Evolutionary conservation across 2,797 vertebrate species (phyloP).

Genomic region (Aplochiton taeniatus): DNA sequence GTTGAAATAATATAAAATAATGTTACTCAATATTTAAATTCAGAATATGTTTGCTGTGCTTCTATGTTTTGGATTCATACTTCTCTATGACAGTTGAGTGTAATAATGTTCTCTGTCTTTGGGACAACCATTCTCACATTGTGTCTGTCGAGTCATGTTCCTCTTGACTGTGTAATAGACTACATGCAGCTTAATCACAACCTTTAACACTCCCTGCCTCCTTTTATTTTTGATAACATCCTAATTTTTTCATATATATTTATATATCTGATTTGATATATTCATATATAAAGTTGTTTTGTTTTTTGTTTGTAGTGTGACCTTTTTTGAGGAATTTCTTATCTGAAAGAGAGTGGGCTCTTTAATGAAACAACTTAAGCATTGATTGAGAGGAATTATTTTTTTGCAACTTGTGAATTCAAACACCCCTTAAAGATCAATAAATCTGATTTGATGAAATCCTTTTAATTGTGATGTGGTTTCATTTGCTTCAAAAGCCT

Average conservation of each 20-base stretch:
- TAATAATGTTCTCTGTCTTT: slow-evolving; percentile 40
- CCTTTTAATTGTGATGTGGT: slow-evolving; percentile 49
- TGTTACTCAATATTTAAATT: slow-evolving; percentile 7
- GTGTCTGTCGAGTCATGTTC: slow-evolving; percentile 37
- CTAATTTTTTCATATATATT: slow-evolving; percentile 63
- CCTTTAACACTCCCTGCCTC: slow-evolving; percentile 70
- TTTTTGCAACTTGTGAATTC: slow-evolving; percentile 75
- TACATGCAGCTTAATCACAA: slow-evolving; percentile 63
- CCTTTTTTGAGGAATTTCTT: slow-evolving; percentile 53
- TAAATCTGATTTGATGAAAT: slow-evolving; percentile 79
- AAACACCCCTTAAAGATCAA: slow-evolving; percentile 74
- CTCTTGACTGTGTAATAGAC: slow-evolving; percentile 31
- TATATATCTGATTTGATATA: slow-evolving; percentile 65
- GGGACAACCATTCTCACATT: slow-evolving; percentile 20
- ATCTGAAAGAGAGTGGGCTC: slow-evolving; percentile 58
- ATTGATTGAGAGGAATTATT: slow-evolving; percentile 62
- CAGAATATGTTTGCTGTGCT: slow-evolving; percentile 60
- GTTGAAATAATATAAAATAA: too few species aligned
- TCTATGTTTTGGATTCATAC: slow-evolving; percentile 30
- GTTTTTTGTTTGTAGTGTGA: slow-evolving; percentile 65
- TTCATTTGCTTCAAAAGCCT: slow-evolving; percentile 26
- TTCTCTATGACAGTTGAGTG: slow-evolving; percentile 15
- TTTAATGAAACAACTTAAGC: slow-evolving; percentile 60
- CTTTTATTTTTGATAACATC: slow-evolving; percentile 74
- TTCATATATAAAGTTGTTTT: slow-evolving; percentile 48